Conservation (phyloP, 2,797 vertebrate genomes). For the Chaetodon trifasciatus region DNA sequence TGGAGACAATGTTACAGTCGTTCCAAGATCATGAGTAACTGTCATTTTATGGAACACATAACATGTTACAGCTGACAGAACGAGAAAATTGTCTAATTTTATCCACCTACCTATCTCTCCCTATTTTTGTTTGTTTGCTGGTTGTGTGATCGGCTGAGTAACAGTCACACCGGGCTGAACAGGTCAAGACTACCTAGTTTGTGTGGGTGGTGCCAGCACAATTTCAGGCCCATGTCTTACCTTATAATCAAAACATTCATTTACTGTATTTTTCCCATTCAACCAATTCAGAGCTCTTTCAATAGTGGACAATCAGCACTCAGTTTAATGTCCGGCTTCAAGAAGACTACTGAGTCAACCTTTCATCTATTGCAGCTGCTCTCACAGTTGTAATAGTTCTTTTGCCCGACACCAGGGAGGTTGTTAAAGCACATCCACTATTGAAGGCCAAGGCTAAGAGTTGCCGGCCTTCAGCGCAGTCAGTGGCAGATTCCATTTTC, state of each 20-base stretch:
- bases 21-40: too few relatives aligned
- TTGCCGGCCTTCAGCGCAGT: slow-evolving; percentile 56
- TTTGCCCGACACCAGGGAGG: slow-evolving; percentile 31
- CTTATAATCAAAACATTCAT: not conserved
- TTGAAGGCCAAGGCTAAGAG: slow-evolving; percentile 55
- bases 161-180: too few relatives aligned
- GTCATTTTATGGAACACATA: too few relatives aligned
- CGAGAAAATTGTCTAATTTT: too few relatives aligned
- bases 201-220: too few relatives aligned
- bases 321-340: slow-evolving; percentile 3
- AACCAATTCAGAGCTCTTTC: not conserved
- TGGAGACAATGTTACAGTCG: too few relatives aligned
- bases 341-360: slow-evolving; percentile 23
- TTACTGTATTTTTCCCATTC: slow-evolving; percentile 3
- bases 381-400: slow-evolving; percentile 36
- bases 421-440: slow-evolving; percentile 56
- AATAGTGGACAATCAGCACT: not conserved
- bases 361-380: slow-evolving; percentile 39
- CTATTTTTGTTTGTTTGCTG: too few relatives aligned
- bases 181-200: too few relatives aligned
- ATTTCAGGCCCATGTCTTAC: too few relatives aligned
- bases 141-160: too few relatives aligned
- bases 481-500: slow-evolving; percentile 77
- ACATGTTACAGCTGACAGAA: too few relatives aligned
- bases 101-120: too few relatives aligned